phyloP scores from a whole-genome alignment of 1,140 invertebrate species.

The Drosophila sproati region DNA sequence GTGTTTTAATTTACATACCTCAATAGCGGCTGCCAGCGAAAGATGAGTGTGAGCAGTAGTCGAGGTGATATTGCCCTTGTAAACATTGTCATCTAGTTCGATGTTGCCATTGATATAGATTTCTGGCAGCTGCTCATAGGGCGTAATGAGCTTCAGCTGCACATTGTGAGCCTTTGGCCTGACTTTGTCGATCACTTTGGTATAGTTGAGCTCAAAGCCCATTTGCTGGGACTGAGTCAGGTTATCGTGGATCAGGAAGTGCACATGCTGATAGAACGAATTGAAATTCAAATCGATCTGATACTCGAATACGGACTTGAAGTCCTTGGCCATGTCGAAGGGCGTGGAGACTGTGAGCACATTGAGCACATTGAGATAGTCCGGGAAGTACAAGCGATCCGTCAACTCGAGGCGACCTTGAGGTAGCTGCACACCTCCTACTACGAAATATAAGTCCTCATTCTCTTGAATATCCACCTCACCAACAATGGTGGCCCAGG shows the following conservation, averaged over 20 bases:
- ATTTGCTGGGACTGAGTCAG: conserved; percentile 82
- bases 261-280: conserved; percentile 84
- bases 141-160: conserved; percentile 86
- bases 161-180: conserved; percentile 85
- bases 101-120: conserved; percentile 85
- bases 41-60: conserved; percentile 84
- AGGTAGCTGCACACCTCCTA: conserved; percentile 85
- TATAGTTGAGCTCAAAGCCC: conserved; percentile 85
- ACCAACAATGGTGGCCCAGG: conserved; percentile 88
- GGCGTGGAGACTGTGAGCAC: conserved; percentile 88
- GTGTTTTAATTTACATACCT: conserved; percentile 79
- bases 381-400: conserved; percentile 85
- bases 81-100: conserved; percentile 86
- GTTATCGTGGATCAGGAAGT: conserved; percentile 85
- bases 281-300: conserved; percentile 86
- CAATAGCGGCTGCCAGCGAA: conserved; percentile 84
- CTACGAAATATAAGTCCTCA: conserved; percentile 85
- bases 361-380: conserved; percentile 89
- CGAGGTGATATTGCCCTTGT: conserved; percentile 85
- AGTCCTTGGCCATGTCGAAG: conserved; percentile 86
- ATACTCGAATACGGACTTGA: conserved; percentile 87
- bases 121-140: conserved; percentile 85
- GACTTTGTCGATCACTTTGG: conserved; percentile 84
- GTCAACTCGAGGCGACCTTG: conserved; percentile 86
- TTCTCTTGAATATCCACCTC: conserved; percentile 87